Base-by-base conservation (phyloP, 2,113 vertebrate genomes). In the Hemiscyllium ocellatum region DNA sequence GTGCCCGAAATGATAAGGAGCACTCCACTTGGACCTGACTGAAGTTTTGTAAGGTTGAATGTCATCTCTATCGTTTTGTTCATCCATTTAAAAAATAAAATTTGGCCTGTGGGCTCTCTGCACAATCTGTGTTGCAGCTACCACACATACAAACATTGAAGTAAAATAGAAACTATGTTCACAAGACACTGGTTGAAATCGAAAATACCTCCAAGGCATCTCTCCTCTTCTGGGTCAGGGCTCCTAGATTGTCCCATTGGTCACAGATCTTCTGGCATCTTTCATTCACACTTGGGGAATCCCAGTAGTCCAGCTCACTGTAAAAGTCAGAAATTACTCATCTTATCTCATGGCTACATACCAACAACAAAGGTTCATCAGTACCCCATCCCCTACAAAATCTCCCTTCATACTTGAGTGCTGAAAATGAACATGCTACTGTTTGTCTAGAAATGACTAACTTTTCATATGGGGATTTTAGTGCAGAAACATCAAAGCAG, bases 181-280 rank as follows among this genome's bases (percentile, higher is more conserved):
- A 95, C 5, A 85, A 80, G 4, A 12, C 85, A 37, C 22, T 52
- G 29, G 33, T 24, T 22, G 78, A 61, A 83, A 13, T 29, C 42
- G 47, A 72, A 85, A 68, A 19, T 96, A 99, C 99, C 98, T 99
- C 98, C 96, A 99, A 96, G 96, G 99, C 98, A 97, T 99, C 99
- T 96, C 98, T 99, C 94, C 99, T 98, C 97, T 99, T 99, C 98
- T 99, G 98, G 96, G 98, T 99, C 96, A 99, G 96, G 80, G 97
- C 98, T 96, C 99, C 99, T 96, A 99, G 98, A 19, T 98, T 96
- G 96, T 99, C 99, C 99, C 99, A 99, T 96, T 99, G 98, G 97
- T 99, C 99, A 97, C 99, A 99, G 97, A 99, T 99, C 97, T 98
- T 98, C 97, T 99, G 99, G 97, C 99, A 99, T 96, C 99, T 98